A percentile compares a stretch with the other conserved stretches of the same genome.
These are phyloP conservation scores for Limenitis camilla DNA, from an alignment of 2,888 invertebrate genomes.

Conservation along the genomic window DNA sequence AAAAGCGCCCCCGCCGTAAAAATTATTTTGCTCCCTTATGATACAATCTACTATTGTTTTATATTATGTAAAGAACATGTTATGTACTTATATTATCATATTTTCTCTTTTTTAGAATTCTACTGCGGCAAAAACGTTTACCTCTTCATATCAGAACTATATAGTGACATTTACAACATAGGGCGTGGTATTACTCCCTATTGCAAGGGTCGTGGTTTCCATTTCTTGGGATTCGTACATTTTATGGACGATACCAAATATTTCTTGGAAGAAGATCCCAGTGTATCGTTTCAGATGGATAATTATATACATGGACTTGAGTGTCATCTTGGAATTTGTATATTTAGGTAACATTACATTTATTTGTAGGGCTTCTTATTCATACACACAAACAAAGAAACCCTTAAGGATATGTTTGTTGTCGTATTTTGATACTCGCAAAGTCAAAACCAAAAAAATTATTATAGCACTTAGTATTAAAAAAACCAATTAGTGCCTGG, in stretches of 20 bases:
- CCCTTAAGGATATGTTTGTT: too few species aligned
- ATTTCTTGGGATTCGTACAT: slow-evolving; percentile 62
- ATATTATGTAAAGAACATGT: too few species aligned
- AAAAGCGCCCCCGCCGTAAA: too few species aligned
- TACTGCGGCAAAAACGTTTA: slow-evolving; percentile 65
- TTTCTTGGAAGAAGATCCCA: slow-evolving; percentile 58
- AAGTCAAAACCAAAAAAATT: too few species aligned
- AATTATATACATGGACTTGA: slow-evolving; percentile 63
- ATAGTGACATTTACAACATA: slow-evolving; percentile 64
- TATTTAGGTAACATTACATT: slow-evolving; percentile 47
- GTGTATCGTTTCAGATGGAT: slow-evolving; percentile 52
- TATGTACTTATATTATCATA: neutral
- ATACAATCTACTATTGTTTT: too few species aligned
- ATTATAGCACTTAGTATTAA: too few species aligned
- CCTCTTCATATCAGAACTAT: slow-evolving; percentile 57
- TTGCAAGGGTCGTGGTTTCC: slow-evolving; percentile 54
- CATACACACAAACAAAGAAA: too few species aligned
- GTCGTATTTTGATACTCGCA: too few species aligned
- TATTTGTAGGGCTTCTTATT: neutral
- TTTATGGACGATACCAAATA: slow-evolving; percentile 55
- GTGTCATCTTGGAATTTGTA: slow-evolving; percentile 56
- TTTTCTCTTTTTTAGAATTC: slow-evolving; percentile 41
- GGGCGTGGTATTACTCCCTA: slow-evolving; percentile 50
- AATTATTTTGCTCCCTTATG: too few species aligned
- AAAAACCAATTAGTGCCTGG: too few species aligned